Conservation (phyloP, 2,797 vertebrate species). For the Chromis chromis region DNA sequence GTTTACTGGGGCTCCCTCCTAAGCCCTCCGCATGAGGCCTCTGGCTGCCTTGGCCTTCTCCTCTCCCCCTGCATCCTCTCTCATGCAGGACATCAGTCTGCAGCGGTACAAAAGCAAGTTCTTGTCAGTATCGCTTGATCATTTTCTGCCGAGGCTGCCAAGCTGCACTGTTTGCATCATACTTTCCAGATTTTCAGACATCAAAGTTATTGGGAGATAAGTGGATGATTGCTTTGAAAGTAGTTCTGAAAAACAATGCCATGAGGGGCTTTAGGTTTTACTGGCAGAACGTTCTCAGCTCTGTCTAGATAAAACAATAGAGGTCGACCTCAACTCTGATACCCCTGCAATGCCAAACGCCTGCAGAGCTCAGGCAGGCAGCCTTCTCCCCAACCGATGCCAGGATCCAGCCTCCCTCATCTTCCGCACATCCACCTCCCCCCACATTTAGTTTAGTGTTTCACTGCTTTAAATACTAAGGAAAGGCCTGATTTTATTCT, state of each 20-base stretch:
- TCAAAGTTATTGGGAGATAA: slow-evolving; percentile 44
- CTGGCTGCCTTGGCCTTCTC: slow-evolving; percentile 31
- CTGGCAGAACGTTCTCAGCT: slow-evolving; percentile 14
- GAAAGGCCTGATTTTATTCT: neutral
- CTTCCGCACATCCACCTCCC: slow-evolving; percentile 2
- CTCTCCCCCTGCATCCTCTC: slow-evolving; percentile 46
- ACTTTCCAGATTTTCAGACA: slow-evolving; percentile 51
- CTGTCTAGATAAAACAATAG: slow-evolving; percentile 31
- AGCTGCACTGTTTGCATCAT: slow-evolving; percentile 43
- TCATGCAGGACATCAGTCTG: slow-evolving; percentile 34
- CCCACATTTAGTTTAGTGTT: neutral
- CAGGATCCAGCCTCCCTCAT: slow-evolving; percentile 50
- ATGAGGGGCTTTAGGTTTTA: slow-evolving; percentile 22
- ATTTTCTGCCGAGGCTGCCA: slow-evolving; percentile 32
- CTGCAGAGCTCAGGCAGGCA: slow-evolving; percentile 46
- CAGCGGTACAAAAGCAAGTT: slow-evolving; percentile 46
- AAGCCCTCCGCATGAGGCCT: slow-evolving; percentile 44
- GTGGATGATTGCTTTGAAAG: slow-evolving; percentile 42
- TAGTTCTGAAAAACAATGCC: slow-evolving; percentile 35
- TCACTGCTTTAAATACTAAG: slow-evolving; percentile 11
- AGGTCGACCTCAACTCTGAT: slow-evolving; percentile 55
- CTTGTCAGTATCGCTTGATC: slow-evolving; percentile 42
- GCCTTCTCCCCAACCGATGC: slow-evolving; percentile 33
- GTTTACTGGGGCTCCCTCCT: slow-evolving; percentile 54
- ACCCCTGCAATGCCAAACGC: slow-evolving; percentile 58